These are phyloP conservation scores for Nothura maculosa DNA, from an alignment of 2,797 vertebrate genomes.

Conservation along the genomic window DNA sequence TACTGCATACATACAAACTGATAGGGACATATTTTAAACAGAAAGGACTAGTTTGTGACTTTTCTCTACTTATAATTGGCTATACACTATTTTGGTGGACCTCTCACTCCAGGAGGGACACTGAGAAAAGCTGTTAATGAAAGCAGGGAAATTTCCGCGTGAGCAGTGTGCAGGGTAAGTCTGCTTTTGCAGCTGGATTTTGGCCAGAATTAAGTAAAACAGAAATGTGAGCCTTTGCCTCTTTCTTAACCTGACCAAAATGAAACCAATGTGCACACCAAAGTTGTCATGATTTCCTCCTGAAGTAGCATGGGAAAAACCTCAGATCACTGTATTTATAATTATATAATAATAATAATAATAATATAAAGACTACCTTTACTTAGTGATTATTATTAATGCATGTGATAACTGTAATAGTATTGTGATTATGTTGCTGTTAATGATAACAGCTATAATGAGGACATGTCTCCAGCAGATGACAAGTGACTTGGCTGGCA, in stretches of 20 bases:
- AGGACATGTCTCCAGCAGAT: neutral
- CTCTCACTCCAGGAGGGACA: rapidly evolving
- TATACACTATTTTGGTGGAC: neutral
- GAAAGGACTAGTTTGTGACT: neutral
- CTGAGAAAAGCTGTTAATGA: neutral
- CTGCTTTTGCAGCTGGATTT: neutral
- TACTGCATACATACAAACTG: neutral
- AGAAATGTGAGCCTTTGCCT: neutral
- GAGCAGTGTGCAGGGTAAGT: no score
- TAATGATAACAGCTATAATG: neutral
- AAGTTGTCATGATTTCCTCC: neutral
- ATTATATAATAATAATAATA: neutral
- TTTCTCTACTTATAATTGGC: neutral
- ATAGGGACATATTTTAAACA: neutral
- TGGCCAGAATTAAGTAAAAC: neutral
- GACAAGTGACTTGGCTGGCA: neutral
- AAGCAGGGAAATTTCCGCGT: no score
- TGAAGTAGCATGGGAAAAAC: neutral
- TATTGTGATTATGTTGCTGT: neutral
- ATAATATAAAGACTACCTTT: neutral
- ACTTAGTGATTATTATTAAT: neutral
- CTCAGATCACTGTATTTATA: neutral
- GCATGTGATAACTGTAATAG: neutral
- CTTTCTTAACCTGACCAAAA: neutral
- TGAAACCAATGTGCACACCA: neutral